These are phyloP conservation scores for Dasyprocta punctata DNA, from an alignment of 2,113 vertebrate genomes.

Conservation along the genomic window DNA sequence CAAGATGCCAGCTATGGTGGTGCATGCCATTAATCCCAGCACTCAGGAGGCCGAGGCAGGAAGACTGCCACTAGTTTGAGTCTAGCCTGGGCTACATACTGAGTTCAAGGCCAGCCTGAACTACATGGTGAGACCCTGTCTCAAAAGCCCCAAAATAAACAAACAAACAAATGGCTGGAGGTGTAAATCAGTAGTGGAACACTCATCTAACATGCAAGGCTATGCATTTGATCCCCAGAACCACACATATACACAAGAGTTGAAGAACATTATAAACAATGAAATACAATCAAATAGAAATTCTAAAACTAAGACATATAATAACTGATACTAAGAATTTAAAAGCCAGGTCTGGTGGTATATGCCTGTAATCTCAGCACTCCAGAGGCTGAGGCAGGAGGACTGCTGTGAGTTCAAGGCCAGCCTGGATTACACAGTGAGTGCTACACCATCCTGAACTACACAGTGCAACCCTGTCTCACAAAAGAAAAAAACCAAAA, in stretches of 20 bases:
- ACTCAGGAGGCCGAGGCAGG: background rate
- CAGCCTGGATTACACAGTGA: background rate
- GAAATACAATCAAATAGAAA: background rate
- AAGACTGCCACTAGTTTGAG: background rate
- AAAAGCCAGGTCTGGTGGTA: background rate
- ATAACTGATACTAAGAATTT: background rate
- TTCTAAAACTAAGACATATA: background rate
- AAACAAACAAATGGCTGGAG: too few relatives aligned
- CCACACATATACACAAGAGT: background rate
- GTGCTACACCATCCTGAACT: background rate
- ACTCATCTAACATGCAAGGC: background rate
- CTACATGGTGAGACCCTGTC: background rate
- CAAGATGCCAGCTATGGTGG: background rate
- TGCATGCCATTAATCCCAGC: background rate
- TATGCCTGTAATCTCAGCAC: background rate
- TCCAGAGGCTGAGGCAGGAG: background rate
- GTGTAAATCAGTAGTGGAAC: background rate
- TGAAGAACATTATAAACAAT: background rate
- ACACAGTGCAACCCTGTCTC: background rate
- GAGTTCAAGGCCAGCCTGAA: background rate
- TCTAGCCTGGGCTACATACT: background rate
- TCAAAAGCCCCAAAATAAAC: background rate
- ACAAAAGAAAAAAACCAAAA: background rate
- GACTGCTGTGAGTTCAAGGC: background rate
- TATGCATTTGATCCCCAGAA: background rate